Percentiles rank a stretch among this genome's conserved stretches.
Conservation (phyloP, 2,113 vertebrate genomes). For the Eubucco bourcierii region DNA sequence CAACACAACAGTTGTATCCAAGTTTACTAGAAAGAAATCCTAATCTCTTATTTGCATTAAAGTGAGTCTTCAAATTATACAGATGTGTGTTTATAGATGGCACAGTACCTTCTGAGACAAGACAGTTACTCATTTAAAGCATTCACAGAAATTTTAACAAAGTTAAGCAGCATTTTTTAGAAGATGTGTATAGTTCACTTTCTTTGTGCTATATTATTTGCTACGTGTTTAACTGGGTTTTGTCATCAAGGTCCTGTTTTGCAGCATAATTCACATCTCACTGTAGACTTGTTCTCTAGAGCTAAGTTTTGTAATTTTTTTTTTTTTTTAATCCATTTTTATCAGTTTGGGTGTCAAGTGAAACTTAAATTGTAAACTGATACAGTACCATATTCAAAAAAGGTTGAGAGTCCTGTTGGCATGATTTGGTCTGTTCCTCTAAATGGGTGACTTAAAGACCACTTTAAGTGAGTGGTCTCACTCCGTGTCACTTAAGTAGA, state of each 20-base stretch:
- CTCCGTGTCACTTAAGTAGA: not conserved
- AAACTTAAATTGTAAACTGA: not conserved
- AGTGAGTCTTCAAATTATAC: constrained; percentile 83
- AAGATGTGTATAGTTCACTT: constrained; percentile 47
- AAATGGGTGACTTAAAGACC: not conserved
- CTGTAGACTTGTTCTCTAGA: constrained; percentile 7
- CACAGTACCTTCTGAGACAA: constrained; percentile 57
- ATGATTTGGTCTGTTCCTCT: not conserved
- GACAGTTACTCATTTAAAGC: constrained; percentile 56
- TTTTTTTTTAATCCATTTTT: not conserved
- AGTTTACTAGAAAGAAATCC: constrained; percentile 98
- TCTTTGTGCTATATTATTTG: constrained; percentile 36
- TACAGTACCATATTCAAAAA: not conserved
- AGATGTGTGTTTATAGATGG: constrained; percentile 68
- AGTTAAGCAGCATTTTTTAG: constrained; percentile 16
- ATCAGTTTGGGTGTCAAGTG: not conserved
- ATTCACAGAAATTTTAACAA: constrained; percentile 29
- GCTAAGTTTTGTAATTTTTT: not conserved
- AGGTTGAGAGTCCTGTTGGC: not conserved
- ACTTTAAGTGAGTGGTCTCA: not conserved
- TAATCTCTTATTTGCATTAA: constrained; percentile 98
- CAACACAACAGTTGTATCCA: constrained; percentile 98
- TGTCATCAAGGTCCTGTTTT: constrained; percentile 47
- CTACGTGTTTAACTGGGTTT: constrained; percentile 43
- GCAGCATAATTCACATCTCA: constrained; percentile 27